These are phyloP conservation scores for Macrosteles quadrilineatus DNA, from an alignment of 1,140 invertebrate species.

Conservation along the genomic window DNA sequence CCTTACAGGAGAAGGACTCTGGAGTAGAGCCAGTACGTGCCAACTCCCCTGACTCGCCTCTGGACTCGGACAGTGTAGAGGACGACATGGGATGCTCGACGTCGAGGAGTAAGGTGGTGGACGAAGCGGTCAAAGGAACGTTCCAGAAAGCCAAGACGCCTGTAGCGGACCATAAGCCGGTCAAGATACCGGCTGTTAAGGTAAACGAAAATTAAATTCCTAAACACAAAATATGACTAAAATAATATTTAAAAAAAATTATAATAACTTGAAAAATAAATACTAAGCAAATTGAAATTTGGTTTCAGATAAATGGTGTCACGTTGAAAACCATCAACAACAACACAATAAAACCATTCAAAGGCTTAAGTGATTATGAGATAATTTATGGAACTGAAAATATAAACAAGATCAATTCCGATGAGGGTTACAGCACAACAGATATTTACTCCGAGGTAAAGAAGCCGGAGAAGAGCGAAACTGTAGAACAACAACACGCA, in stretches of 20 bases:
- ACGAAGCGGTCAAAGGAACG: neutral
- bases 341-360: too few species aligned
- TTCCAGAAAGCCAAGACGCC: neutral
- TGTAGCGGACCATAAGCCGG: too few species aligned
- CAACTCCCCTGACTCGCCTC: neutral
- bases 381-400: conserved; percentile 7
- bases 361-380: neutral
- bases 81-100: conserved; percentile 28
- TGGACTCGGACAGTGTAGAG: conserved; percentile 20
- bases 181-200: too few species aligned
- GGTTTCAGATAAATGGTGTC: too few species aligned
- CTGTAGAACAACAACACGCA: neutral
- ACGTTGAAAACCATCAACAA: too few species aligned
- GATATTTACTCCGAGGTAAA: conserved; percentile 16
- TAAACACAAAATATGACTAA: too few species aligned
- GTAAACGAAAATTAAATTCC: too few species aligned
- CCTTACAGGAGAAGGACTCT: too few species aligned
- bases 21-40: too few species aligned
- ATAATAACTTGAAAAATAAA: too few species aligned
- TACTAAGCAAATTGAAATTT: too few species aligned
- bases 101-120: conserved; percentile 27
- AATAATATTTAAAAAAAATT: too few species aligned
- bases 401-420: neutral
- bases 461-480: neutral
- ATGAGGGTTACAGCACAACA: conserved; percentile 1